Base-by-base conservation (phyloP, 1,140 invertebrate genomes). In the Dryas iulia region DNA sequence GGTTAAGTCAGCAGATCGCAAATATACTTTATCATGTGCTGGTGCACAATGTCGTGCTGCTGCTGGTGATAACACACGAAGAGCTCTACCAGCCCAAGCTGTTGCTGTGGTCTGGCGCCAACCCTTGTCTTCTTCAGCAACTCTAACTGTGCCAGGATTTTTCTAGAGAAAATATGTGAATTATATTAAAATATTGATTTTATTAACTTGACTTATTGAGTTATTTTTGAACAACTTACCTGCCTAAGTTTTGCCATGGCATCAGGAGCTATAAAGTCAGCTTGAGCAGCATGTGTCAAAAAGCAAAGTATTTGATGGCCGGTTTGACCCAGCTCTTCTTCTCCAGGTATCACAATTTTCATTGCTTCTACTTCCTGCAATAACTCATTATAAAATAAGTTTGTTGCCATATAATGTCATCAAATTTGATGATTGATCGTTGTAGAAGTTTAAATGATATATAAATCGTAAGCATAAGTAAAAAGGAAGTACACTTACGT, bases 211-310 rank as follows among this genome's bases (percentile, higher is more conserved):
- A 23, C 14, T 54, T 54, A 54, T 5, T 11, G n/a, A 25, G 8
- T 23, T 23, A 25, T 14, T 11, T 14, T 47, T 31, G 30, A 10
- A 47, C 1, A 47, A 47, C 18, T 10, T 77, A 92, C 97, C 93
- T 98, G 98, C 91, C 98, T 93, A n/a, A 99, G 90, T 91, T 98
- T 98, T n/a, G 97, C 96, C 97, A 99, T 98, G 14, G 98, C 98
- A 92, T 98, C 98, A 12, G 97, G 96, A 0, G 97, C 97, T 82
- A 99, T 98, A 84, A 98, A 98, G 76, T 98, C 97, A 78, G 97
- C 95, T 90, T 97, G 97, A 63, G 95, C 95, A 81, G 98, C 96
- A 83, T 97, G 96, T 72, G 96, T 96, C 0, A 98, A 94, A 89
- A 98, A 99, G 88, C 98, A 99, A 86, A 98, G 94, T 0, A 97